Conservation (phyloP, 2,797 vertebrate genomes). For the Pagetopsis macropterus region DNA sequence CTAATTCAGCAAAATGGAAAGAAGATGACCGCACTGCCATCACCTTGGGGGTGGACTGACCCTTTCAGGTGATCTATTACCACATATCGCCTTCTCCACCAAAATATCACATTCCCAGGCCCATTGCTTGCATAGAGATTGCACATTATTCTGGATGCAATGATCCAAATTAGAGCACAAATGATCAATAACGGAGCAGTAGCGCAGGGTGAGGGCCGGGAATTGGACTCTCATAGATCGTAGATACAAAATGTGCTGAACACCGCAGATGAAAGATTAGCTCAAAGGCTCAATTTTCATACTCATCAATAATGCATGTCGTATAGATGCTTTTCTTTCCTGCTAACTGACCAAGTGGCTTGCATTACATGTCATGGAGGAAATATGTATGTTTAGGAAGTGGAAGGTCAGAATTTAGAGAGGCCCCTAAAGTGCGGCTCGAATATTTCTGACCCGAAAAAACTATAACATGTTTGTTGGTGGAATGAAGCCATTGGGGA, state of each 20-base stretch:
- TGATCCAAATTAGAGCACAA: slow-evolving; percentile 11
- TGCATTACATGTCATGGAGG: slow-evolving; percentile 14
- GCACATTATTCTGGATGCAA: slow-evolving; percentile 46
- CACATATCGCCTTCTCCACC: background rate
- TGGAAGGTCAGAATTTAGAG: slow-evolving; percentile 25
- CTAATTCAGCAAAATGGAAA: background rate
- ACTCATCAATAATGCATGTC: slow-evolving; percentile 65
- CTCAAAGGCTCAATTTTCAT: slow-evolving; percentile 48
- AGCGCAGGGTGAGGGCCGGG: slow-evolving; percentile 1
- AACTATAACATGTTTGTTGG: background rate
- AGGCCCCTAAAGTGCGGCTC: background rate
- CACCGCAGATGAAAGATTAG: slow-evolving; percentile 47
- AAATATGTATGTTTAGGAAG: slow-evolving; percentile 15
- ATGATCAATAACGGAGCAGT: slow-evolving; percentile 40
- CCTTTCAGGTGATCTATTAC: slow-evolving; percentile 3
- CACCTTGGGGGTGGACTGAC: background rate
- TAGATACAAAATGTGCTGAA: slow-evolving; percentile 5
- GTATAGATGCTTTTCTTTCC: slow-evolving; percentile 27
- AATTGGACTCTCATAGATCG: slow-evolving; percentile 17
- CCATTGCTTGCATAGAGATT: slow-evolving; percentile 36
- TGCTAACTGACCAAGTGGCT: slow-evolving; percentile 26
- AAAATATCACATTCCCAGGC: slow-evolving; percentile 7
- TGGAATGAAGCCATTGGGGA: background rate
- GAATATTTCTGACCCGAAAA: background rate
- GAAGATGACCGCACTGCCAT: slow-evolving; percentile 1